These are phyloP conservation scores for Ichneumoninae sp. DNA, from an alignment of 2,888 invertebrate genomes.

Conservation along the genomic window DNA sequence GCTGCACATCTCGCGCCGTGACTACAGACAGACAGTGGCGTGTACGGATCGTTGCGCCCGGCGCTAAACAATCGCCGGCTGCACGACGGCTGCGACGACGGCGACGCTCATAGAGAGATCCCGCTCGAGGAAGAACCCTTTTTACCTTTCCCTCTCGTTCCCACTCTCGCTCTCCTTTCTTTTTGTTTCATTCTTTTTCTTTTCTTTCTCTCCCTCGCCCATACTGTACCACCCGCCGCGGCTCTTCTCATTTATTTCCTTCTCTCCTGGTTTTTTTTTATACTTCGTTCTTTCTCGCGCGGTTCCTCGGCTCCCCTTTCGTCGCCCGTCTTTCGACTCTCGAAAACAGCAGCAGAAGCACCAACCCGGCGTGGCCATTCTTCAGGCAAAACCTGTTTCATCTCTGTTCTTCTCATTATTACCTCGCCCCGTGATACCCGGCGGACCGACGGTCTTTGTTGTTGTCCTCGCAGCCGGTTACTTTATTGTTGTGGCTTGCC, in stretches of 20 bases:
- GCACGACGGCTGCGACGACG: constrained; percentile 68
- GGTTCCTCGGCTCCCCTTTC: constrained; percentile 46
- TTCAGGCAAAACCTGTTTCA: constrained; percentile 81
- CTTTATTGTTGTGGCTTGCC: constrained; percentile 76
- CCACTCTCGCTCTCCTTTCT: constrained; percentile 31
- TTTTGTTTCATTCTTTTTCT: constrained; percentile 39
- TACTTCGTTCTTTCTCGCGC: constrained; percentile 46
- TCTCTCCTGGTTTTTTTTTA: constrained; percentile 53
- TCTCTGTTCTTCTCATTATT: constrained; percentile 81
- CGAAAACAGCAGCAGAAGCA: constrained; percentile 42
- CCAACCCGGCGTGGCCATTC: constrained; percentile 73
- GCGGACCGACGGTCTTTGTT: constrained; percentile 73
- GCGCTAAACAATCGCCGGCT: constrained; percentile 79
- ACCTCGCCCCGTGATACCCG: constrained; percentile 64
- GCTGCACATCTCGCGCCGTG: constrained; percentile 66
- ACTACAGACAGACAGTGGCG: constrained; percentile 74
- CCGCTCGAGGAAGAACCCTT: constrained; percentile 32
- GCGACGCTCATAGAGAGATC: constrained; percentile 45
- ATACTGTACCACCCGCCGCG: constrained; percentile 7
- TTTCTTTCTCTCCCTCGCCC: constrained; percentile 25
- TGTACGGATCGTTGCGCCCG: constrained; percentile 79
- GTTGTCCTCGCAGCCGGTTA: constrained; percentile 77
- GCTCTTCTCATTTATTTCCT: constrained; percentile 49
- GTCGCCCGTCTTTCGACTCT: constrained; percentile 57
- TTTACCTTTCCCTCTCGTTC: constrained; percentile 52